A percentile compares a stretch with the other conserved stretches of the same genome.
phyloP scores from a whole-genome alignment of 2,888 invertebrate species.

The Andrena haemorrhoa region DNA sequence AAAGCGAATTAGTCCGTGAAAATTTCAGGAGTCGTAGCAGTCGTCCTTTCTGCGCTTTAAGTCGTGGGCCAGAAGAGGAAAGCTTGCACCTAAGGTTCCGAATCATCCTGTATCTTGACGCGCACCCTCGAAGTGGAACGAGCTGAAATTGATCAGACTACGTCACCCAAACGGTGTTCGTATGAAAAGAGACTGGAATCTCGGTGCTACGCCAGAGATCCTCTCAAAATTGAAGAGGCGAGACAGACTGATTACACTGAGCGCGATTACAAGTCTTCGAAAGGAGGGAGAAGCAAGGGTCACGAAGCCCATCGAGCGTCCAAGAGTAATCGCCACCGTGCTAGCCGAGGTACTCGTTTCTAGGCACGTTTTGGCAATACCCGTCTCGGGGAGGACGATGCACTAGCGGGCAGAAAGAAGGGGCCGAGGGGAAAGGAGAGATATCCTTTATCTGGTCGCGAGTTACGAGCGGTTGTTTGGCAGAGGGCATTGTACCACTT shows the following conservation, averaged over 20 bases:
- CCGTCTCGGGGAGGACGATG: constrained; percentile 14
- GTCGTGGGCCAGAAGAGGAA: too few species aligned
- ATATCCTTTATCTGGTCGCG: constrained; percentile 71
- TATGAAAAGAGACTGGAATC: too few species aligned
- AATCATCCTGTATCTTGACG: too few species aligned
- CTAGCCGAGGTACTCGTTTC: constrained; percentile 47
- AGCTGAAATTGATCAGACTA: not conserved
- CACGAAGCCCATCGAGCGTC: constrained; percentile 18
- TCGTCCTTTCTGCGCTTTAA: not conserved
- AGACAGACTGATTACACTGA: not conserved
- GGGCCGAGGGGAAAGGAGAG: constrained; percentile 10
- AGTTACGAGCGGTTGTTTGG: constrained; percentile 75
- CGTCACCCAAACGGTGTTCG: not conserved
- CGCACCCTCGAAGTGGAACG: not conserved
- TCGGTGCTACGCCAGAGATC: not conserved
- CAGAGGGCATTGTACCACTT: constrained; percentile 67
- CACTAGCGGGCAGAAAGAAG: constrained; percentile 41
- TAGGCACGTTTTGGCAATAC: constrained; percentile 65
- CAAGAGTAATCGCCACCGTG: constrained; percentile 52
- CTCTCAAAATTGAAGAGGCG: constrained; percentile 8
- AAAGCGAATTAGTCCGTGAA: not conserved
- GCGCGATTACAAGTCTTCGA: not conserved
- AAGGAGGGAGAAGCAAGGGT: not conserved
- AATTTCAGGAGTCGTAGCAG: not conserved
- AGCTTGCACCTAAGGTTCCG: too few species aligned